Percentiles rank a stretch among this genome's conserved stretches.
phyloP scores from a whole-genome alignment of 2,888 invertebrate genomes.

The Drosophila subquinaria region DNA sequence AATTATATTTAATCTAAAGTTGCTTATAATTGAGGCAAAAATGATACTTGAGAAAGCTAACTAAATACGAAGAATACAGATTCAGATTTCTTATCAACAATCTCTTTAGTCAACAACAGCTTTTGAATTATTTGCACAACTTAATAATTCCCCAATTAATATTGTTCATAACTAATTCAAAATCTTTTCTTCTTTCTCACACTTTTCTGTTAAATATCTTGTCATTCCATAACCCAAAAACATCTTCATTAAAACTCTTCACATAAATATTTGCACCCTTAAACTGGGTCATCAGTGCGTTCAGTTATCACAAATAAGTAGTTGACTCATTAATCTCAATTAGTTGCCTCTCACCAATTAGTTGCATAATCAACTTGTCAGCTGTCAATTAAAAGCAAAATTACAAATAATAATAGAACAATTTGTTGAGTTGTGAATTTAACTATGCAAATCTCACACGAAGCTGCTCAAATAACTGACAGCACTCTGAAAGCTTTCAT shows the following conservation, averaged over 20 bases:
- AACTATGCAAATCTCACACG: slow-evolving; percentile 47
- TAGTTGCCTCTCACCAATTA: slow-evolving; percentile 56
- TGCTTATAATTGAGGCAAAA: no score
- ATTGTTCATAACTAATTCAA: no score
- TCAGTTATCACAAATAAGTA: background rate
- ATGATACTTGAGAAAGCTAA: no score
- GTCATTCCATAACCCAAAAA: background rate
- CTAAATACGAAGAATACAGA: no score
- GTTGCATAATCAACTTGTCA: slow-evolving; percentile 66
- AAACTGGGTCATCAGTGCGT: background rate
- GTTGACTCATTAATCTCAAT: slow-evolving; percentile 62
- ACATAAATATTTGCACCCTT: background rate
- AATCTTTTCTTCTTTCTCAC: background rate
- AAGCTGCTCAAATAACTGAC: slow-evolving; percentile 1
- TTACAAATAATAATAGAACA: slow-evolving; percentile 25
- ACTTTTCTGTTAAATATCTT: background rate
- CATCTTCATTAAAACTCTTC: background rate
- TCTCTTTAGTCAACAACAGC: background rate
- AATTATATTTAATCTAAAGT: no score
- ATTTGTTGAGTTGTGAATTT: slow-evolving; percentile 9
- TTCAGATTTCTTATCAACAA: background rate
- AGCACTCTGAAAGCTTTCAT: slow-evolving; percentile 1
- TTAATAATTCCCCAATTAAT: no score
- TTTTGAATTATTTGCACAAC: background rate
- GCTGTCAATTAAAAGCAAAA: slow-evolving; percentile 64